These are phyloP conservation scores for Spondyliosoma cantharus DNA, from an alignment of 2,797 vertebrate genomes.

Conservation along the genomic window DNA sequence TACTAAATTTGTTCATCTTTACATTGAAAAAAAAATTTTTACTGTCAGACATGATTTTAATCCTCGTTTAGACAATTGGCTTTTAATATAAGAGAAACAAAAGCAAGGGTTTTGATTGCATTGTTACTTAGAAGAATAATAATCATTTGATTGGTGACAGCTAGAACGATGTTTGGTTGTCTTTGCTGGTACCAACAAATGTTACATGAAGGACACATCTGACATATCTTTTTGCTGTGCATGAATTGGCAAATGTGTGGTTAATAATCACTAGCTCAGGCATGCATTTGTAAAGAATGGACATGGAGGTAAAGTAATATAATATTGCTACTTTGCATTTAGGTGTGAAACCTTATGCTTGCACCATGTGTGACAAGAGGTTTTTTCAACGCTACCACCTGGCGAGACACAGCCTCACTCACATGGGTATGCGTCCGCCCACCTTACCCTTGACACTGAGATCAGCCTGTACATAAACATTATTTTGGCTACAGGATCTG, in stretches of 20 bases:
- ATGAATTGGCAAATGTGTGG: slow-evolving; percentile 76
- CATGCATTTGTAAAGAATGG: slow-evolving; percentile 50
- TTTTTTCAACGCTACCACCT: slow-evolving; percentile 88
- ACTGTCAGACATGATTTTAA: neutral
- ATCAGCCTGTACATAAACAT: slow-evolving; percentile 55
- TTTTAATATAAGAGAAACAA: neutral
- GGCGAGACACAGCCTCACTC: slow-evolving; percentile 86
- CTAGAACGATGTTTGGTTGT: slow-evolving; percentile 23
- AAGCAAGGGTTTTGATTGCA: neutral
- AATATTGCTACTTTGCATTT: slow-evolving; percentile 80
- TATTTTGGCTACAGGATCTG: slow-evolving; percentile 40
- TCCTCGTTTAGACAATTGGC: neutral
- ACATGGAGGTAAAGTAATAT: slow-evolving; percentile 68
- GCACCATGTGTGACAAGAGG: slow-evolving; percentile 87
- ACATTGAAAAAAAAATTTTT: slow-evolving; percentile 20
- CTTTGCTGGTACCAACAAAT: slow-evolving; percentile 5
- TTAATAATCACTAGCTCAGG: slow-evolving; percentile 74
- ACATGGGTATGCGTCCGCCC: slow-evolving; percentile 84
- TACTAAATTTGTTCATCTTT: neutral
- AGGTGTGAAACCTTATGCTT: slow-evolving; percentile 88
- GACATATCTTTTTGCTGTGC: slow-evolving; percentile 53
- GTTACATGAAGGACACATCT: slow-evolving; percentile 17
- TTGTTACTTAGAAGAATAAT: neutral
- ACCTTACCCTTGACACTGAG: slow-evolving; percentile 75
- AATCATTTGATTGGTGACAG: neutral